Conservation (phyloP, 2,888 invertebrate species). For the Sarcophaga variegata region DNA sequence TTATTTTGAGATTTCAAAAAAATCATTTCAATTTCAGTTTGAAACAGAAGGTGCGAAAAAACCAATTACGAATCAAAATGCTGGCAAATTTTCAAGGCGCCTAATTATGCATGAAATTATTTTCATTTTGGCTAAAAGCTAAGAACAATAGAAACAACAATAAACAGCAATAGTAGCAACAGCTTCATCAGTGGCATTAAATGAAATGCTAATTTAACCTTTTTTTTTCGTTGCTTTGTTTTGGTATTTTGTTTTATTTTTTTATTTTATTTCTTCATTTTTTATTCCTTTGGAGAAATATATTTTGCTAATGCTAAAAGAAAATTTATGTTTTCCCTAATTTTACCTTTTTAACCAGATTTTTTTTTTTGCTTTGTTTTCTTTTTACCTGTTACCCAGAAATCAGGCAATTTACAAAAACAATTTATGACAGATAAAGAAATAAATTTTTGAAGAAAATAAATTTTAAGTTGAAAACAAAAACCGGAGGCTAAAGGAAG, state of each 20-base stretch:
- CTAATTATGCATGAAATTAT: conserved; percentile 63
- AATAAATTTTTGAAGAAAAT: too few species aligned
- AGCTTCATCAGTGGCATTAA: background rate
- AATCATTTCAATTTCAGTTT: conserved; percentile 27
- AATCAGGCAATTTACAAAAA: too few species aligned
- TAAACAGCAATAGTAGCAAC: background rate
- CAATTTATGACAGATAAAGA: too few species aligned
- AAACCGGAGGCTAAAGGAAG: too few species aligned
- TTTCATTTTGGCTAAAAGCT: conserved; percentile 21
- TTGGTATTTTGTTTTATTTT: too few species aligned
- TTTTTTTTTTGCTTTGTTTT: too few species aligned
- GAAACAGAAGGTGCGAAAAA: conserved; percentile 53
- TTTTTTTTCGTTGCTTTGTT: background rate
- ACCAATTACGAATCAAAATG: conserved; percentile 27
- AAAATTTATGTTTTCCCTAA: conserved; percentile 44
- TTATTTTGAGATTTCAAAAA: conserved; percentile 6
- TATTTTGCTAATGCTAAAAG: conserved; percentile 1
- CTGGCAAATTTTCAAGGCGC: conserved; percentile 23
- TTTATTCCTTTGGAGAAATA: background rate
- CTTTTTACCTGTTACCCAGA: too few species aligned
- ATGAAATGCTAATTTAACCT: conserved; percentile 38
- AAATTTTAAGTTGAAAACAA: too few species aligned
- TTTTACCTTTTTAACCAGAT: background rate
- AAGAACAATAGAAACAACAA: conserved; percentile 3
- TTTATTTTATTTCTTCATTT: background rate